phyloP scores from a whole-genome alignment of 2,113 vertebrate genomes.

The Cyanoramphus novaezelandiae region DNA sequence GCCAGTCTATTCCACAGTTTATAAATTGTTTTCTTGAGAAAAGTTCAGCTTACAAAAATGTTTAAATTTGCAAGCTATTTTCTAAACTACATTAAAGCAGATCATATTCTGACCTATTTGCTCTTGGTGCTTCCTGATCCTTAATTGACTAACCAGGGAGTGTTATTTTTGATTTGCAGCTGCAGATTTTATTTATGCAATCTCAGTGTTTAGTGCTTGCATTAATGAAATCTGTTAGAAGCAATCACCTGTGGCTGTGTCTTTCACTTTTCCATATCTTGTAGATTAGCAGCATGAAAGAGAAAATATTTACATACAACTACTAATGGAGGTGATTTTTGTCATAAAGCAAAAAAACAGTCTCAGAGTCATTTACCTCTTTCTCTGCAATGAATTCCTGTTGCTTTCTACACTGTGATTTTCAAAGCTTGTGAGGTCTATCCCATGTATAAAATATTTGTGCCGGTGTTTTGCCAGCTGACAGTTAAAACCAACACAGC shows the following conservation, averaged over 20 bases:
- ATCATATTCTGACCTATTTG: not conserved
- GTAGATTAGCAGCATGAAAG: not conserved
- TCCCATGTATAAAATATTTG: not conserved
- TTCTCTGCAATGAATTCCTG: not conserved
- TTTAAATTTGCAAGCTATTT: not conserved
- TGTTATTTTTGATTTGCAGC: not conserved
- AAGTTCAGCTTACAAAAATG: not conserved
- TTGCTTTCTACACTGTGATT: not conserved
- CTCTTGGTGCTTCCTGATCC: not conserved
- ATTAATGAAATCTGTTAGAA: constrained; percentile 25
- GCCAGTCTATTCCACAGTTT: not conserved
- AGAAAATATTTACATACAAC: not conserved
- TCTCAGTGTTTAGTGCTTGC: not conserved
- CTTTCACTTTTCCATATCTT: not conserved
- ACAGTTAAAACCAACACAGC: not conserved
- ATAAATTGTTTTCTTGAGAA: not conserved
- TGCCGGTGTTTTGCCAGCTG: not conserved
- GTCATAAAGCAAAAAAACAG: not conserved
- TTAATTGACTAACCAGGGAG: not conserved
- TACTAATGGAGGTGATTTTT: not conserved
- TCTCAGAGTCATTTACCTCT: not conserved
- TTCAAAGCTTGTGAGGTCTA: not conserved
- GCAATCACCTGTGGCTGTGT: not conserved
- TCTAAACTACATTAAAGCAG: not conserved
- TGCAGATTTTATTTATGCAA: constrained; percentile 12